Percentiles rank a stretch among this genome's conserved stretches.
Conservation (phyloP, 2,888 invertebrate genomes). For the Protophormia terraenovae region DNA sequence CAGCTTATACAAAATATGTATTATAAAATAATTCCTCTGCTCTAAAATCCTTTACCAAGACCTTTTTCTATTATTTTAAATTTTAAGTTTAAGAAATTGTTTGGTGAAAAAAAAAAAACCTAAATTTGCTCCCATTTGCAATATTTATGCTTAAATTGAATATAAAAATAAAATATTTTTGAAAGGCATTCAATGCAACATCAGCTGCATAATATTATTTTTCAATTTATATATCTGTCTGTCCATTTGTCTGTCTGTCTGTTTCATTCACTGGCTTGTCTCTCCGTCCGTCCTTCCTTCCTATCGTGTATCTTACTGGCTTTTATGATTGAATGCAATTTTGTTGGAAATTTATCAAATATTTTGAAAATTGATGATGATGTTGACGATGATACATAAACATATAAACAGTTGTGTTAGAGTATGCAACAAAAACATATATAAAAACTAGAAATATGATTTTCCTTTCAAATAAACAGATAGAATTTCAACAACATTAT, state of each 20-base stretch:
- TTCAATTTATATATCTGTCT: conserved; percentile 49
- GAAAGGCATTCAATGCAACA: conserved; percentile 15
- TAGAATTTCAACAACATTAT: conserved; percentile 40
- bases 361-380: conserved; percentile 42
- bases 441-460: conserved; percentile 15
- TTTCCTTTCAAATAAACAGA: conserved; percentile 50
- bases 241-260: not conserved
- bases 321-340: conserved; percentile 54
- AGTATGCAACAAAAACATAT: not conserved
- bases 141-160: conserved; percentile 23
- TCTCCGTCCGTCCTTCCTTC: not conserved
- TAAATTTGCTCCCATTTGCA: not conserved
- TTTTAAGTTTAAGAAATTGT: not conserved
- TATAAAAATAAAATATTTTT: conserved; percentile 20
- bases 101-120: not conserved
- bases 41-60: no score
- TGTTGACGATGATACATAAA: conserved; percentile 41
- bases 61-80: not conserved
- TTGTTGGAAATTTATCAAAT: conserved; percentile 49
- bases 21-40: not conserved
- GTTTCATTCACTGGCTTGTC: not conserved
- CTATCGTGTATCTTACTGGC: not conserved
- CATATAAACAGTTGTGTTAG: conserved; percentile 21
- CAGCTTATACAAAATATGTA: not conserved
- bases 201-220: conserved; percentile 63